Percentiles rank a stretch among this genome's conserved stretches.
phyloP scores from a whole-genome alignment of 2,888 invertebrate species.

The Lepidonotus clava region DNA sequence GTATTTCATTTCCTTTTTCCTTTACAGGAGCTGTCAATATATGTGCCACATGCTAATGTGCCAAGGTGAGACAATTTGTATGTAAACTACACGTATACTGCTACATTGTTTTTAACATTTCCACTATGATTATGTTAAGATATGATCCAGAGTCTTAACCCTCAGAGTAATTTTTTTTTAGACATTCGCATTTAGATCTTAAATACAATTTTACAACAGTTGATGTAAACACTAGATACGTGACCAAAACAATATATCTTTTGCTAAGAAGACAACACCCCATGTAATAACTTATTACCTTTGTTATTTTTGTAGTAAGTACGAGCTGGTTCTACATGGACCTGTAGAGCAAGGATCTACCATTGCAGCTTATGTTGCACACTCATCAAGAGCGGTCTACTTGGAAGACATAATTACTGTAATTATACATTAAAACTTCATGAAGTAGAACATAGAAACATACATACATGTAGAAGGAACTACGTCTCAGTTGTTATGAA shows the following conservation, averaged over 20 bases:
- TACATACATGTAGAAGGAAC: neutral
- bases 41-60: neutral
- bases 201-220: no score
- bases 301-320: neutral
- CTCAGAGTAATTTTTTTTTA: neutral
- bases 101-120: neutral
- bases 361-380: slow-evolving; percentile 20
- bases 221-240: no score
- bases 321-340: neutral
- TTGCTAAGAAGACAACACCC: no score
- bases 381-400: neutral
- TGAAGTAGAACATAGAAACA: neutral
- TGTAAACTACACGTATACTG: no score
- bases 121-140: neutral
- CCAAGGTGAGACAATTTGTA: neutral
- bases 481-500: neutral
- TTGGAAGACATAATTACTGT: slow-evolving; percentile 1
- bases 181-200: no score
- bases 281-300: no score
- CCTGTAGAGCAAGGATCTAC: slow-evolving; percentile 3
- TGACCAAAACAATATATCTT: no score
- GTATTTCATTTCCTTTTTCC: neutral
- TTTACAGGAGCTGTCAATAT: slow-evolving; percentile 15
- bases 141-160: neutral
- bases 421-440: no score